Base-by-base conservation (phyloP, 2,797 vertebrate species). In the Chaunax sp. region DNA sequence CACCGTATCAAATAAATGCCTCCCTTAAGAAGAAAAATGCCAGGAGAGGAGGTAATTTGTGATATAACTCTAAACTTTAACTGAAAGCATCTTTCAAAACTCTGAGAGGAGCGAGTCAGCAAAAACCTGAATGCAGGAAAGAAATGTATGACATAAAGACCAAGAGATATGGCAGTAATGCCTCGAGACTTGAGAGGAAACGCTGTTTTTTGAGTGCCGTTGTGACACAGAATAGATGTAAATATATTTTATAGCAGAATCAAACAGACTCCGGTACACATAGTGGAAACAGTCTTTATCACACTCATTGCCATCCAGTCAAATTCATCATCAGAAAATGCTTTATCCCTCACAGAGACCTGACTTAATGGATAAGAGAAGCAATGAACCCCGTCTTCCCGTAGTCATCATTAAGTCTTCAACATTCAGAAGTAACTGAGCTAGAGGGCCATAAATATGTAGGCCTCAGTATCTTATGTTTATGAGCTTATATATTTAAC, bases 61-160 rank as follows among this genome's bases (percentile, higher is more conserved):
- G 57, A 72, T 60, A 26, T 56, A 52, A 72, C 58, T 67, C 47
- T 14, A 16, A 52, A 65, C 52, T 70, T 68, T 59, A 76, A 80
- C 72, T 38, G 61, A 68, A 83, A 80, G 65, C 56, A 80, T 80
- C 59, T 81, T 65, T 83, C 68, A 79, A 66, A 60, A 61, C 25
- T 77, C 38, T 18, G 33, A 58, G 55, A 57, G 46, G 38, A 47
- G 58, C 60, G 19, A 70, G 69, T 84, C 80, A 83, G 69, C 80
- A 70, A 67, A 78, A 72, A 53, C 6, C 22, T 1, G 0, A 68
- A 40, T n/a, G 19, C 38, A 25, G 49, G 41, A 15, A 15, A 16
- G 73, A 56, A 69, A 64, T 50, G 49, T 19, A 50, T 18, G 19
- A 44, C 51, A 43, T 7, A 54, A 60, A 63, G 61, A 55, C 6